Conservation (phyloP, 2,113 vertebrate species). For the Malurus melanocephalus region DNA sequence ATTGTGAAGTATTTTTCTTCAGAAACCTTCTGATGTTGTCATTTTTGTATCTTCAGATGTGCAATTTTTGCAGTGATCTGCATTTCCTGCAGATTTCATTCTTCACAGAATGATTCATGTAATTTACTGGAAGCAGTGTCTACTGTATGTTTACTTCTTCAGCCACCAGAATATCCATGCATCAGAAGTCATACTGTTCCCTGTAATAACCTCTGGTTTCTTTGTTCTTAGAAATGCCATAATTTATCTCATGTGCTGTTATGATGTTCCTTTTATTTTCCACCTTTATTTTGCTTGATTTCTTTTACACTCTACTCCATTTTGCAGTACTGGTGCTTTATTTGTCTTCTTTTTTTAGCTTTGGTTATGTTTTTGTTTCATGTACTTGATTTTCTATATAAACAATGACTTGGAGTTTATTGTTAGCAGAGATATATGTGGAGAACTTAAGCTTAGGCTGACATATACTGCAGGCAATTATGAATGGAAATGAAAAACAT, state of each 20-base stretch:
- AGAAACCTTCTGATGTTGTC: conserved; percentile 49
- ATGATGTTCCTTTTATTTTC: not conserved
- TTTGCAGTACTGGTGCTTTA: not conserved
- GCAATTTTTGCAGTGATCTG: not conserved
- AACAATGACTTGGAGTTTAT: not conserved
- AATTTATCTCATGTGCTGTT: not conserved
- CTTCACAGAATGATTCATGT: conserved; percentile 1
- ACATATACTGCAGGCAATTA: not conserved
- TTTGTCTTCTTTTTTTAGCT: not conserved
- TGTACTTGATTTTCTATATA: not conserved
- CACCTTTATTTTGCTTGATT: not conserved
- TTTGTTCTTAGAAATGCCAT: not conserved
- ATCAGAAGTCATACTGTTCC: not conserved
- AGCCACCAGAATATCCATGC: not conserved
- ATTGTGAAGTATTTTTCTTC: conserved; percentile 35
- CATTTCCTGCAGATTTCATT: conserved; percentile 35
- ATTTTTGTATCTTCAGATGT: conserved; percentile 46
- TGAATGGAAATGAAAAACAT: not conserved
- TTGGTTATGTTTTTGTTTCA: not conserved
- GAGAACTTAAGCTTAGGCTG: not conserved
- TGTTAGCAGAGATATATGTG: not conserved
- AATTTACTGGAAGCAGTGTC: conserved; percentile 1
- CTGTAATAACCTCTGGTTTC: not conserved
- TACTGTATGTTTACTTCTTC: not conserved
- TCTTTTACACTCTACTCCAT: not conserved